Evolutionary conservation across 2,888 invertebrate species (phyloP), one percentile per base, ranked within the genome.

Genomic region (Rhagium mordax): DNA sequence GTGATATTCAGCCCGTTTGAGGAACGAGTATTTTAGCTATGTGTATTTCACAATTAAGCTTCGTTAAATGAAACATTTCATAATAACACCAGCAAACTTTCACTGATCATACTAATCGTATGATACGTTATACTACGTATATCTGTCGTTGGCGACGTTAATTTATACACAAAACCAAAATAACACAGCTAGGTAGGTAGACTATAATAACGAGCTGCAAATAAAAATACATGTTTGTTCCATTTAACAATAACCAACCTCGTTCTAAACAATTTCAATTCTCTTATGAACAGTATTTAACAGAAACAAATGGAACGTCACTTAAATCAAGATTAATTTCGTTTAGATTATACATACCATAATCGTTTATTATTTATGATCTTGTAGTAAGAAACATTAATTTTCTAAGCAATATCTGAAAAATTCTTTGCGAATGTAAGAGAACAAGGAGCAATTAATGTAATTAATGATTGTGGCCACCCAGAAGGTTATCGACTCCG

Each of bases 321-420:
- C 61, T 59, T 29, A 60, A 69, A 69, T 69, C 69, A 59, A 69
- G 69, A 69, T 60, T 59, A 59, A 69, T 60, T 49, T 60, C 59
- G 29, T 60, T 60, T 27, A 48, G 24, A 69, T 69, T 59, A 57
- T 57, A 41, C 16, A 41, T 13, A 33, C 49, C 20, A 29, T 27
- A 41, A 33, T 13, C 33, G 53, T 53, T 29, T 21, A 24, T 69
- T 49, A 60, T 60, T 69, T 60, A 68, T 68, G 68, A 55, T 59
- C 49, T 20, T 60, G 27, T 13, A 68, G 67, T 57, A 49, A 8
- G 21, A 29, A 69, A 60, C 69, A 69, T 69, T 69, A 69, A 69
- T 69, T 60, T 60, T 59, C 41, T 24, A 49, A 60, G 49, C 69
- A 60, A 60, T 69, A 69, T 69, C 49, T 49, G 59, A 69, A 69